Evolutionary conservation across 1,140 invertebrate genomes (phyloP), one percentile per base, ranked within the genome.

Genomic region (Drosophila serrata): DNA sequence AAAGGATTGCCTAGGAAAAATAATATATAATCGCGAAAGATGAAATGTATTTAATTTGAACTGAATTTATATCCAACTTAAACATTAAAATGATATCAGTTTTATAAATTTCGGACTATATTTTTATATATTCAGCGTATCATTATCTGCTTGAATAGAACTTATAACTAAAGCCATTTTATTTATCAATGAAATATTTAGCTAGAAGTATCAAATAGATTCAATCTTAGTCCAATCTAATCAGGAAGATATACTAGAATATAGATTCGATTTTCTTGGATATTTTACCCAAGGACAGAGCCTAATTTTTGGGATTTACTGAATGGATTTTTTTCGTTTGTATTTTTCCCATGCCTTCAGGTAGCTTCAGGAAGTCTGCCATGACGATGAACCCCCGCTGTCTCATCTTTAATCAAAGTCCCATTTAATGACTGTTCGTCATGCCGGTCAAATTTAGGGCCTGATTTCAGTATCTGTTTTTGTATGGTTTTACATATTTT

Each of bases 401-500:
- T 45, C 51, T 48, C 4, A 22, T 9, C 12, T 46, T 48, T 24
- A 68, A 68, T 72, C 29, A 58, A 39, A 22, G 51, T 35, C 33
- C 8, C n/a, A 57, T 56, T 69, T 42, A 59, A 72, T 73, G 67
- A 49, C 22, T 22, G 13, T 48, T 59, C 67, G 65, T 72, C 65
- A 72, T 59, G 65, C 22, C 33, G 53, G 35, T 59, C 69, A 72
- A 72, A 59, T 73, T 72, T 72, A 73, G 67, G 43, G 42, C 42
- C 67, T 73, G 69, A 72, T 72, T 72, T 73, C 65, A 72, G 29
- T 22, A 6, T 37, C 2, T 68, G 64, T 69, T 57, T 72, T 70
- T 57, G n/a, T 37, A 9, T 4, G 12, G 12, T 57, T 48, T 58
- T 72, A 72, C 65, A 72, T 68, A 70, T 55, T 55, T 37, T n/a